Percentiles rank a stretch among this genome's conserved stretches.
phyloP scores from a whole-genome alignment of 2,888 invertebrate genomes.

The Hyles lineata region DNA sequence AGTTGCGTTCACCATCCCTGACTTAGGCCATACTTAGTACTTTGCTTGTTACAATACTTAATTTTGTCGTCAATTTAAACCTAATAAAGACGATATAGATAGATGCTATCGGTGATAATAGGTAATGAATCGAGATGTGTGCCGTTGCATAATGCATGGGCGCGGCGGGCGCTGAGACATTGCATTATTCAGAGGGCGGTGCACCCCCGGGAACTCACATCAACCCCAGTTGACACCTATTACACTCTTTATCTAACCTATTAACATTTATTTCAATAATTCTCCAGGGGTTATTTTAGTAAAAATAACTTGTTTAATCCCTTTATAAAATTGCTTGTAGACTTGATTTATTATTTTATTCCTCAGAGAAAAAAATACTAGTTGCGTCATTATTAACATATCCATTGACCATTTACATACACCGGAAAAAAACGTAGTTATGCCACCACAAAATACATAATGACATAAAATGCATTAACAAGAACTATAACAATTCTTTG shows the following conservation, averaged over 20 bases:
- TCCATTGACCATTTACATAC: background rate
- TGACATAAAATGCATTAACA: too few species aligned
- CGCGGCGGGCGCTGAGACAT: constrained; percentile 33
- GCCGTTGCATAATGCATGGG: constrained; percentile 42
- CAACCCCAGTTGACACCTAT: constrained; percentile 14
- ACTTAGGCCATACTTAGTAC: too few species aligned
- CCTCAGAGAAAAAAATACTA: too few species aligned
- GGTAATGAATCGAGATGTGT: background rate
- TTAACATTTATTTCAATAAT: constrained; percentile 2
- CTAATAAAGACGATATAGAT: background rate
- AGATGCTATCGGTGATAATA: background rate
- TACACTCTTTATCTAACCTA: constrained; percentile 7
- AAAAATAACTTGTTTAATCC: too few species aligned
- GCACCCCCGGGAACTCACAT: background rate
- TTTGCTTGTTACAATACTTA: too few species aligned
- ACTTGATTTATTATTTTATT: too few species aligned
- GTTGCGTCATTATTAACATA: too few species aligned
- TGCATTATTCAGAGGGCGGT: constrained; percentile 67
- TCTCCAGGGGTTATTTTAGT: background rate
- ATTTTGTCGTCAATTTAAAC: background rate
- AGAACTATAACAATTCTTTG: background rate
- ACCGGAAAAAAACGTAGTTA: background rate
- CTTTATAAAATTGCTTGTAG: too few species aligned
- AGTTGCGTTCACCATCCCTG: too few species aligned
- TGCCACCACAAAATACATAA: too few species aligned